Conservation (phyloP, 1,140 invertebrate species). For the Agrilus planipennis region DNA sequence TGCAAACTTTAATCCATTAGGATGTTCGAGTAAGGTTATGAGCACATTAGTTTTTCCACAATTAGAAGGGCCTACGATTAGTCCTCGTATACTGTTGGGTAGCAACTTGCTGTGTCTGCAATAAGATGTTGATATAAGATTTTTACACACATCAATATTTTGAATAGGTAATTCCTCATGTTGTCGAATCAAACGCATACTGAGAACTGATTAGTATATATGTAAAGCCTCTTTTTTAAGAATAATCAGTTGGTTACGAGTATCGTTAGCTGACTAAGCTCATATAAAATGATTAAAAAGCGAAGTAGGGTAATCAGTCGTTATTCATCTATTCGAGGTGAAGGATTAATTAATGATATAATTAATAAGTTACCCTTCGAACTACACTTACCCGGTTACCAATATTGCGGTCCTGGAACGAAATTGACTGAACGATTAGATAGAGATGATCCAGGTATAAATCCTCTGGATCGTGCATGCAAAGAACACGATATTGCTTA, state of each 20-base stretch:
- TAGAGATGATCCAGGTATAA: slow-evolving; percentile 34
- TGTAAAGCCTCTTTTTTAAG: too few relatives aligned
- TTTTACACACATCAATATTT: too few relatives aligned
- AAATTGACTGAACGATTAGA: slow-evolving; percentile 33
- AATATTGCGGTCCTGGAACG: slow-evolving; percentile 38
- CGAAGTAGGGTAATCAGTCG: too few relatives aligned
- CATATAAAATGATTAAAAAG: too few relatives aligned
- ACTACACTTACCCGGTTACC: slow-evolving; percentile 36
- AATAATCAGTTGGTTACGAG: too few relatives aligned
- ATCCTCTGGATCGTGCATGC: slow-evolving; percentile 34
- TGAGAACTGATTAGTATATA: too few relatives aligned
- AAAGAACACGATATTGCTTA: slow-evolving; percentile 37
- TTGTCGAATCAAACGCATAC: too few relatives aligned
- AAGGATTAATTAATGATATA: slow-evolving; percentile 10
- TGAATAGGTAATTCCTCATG: too few relatives aligned
- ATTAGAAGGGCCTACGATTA: background rate
- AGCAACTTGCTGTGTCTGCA: background rate
- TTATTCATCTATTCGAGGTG: too few relatives aligned
- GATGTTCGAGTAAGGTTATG: background rate
- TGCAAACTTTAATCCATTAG: slow-evolving; percentile 5
- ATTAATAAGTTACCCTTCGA: slow-evolving; percentile 36
- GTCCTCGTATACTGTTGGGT: background rate
- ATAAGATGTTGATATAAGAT: too few relatives aligned
- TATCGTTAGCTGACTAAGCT: too few relatives aligned
- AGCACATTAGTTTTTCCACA: background rate